Percentiles rank a stretch among this genome's conserved stretches.
Conservation (phyloP, 2,888 invertebrate genomes). For the Hyposoter didymator region DNA sequence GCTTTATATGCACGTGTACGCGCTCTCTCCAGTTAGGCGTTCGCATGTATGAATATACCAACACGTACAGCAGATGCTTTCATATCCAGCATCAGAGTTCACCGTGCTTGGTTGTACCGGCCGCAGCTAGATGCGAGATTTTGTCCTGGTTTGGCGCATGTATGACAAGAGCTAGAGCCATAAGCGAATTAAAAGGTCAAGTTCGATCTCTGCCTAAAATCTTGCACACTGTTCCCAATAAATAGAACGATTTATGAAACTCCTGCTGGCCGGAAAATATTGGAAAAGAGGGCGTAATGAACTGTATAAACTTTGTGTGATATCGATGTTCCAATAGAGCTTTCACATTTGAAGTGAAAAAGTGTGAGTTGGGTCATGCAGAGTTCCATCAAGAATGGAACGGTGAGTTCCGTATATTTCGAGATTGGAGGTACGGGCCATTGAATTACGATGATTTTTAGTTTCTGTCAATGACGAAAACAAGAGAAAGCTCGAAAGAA, state of each 20-base stretch:
- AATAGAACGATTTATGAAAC: constrained; percentile 8
- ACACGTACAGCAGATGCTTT: constrained; percentile 25
- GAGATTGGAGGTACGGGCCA: no score
- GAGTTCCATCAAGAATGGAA: background rate
- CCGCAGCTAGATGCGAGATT: constrained; percentile 4
- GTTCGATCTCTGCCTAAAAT: constrained; percentile 12
- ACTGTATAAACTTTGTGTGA: background rate
- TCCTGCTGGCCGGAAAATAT: background rate
- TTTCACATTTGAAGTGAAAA: background rate
- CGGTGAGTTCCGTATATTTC: background rate
- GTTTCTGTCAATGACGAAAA: background rate
- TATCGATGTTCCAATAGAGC: no score
- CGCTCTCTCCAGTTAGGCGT: constrained; percentile 28
- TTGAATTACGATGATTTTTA: no score
- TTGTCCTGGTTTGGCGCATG: constrained; percentile 12
- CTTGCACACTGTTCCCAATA: constrained; percentile 5
- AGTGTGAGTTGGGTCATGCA: background rate
- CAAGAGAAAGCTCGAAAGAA: background rate
- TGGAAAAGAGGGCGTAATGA: background rate
- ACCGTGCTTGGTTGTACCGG: constrained; percentile 35
- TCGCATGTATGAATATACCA: constrained; percentile 17
- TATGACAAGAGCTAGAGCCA: constrained; percentile 11
- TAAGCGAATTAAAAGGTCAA: constrained; percentile 61
- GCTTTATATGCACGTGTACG: constrained; percentile 53
- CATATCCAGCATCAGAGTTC: constrained; percentile 41